phyloP scores from a whole-genome alignment of 2,888 invertebrate genomes.

The Pyrocoelia pectoralis region DNA sequence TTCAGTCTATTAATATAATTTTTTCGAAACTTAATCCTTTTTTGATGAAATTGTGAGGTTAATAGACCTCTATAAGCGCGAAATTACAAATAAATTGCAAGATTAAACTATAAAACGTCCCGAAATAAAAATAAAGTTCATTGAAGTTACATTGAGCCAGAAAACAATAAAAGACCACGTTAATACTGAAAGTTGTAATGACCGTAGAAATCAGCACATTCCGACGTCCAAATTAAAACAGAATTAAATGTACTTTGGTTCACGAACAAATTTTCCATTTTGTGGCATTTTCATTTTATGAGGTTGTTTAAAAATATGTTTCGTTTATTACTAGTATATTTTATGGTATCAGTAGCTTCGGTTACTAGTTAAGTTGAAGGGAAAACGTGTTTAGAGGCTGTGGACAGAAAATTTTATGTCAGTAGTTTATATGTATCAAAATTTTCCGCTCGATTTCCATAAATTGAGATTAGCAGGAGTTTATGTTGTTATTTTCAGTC shows the following conservation, averaged over 20 bases:
- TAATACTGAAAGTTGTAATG: slow-evolving; percentile 12
- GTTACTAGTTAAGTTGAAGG: too few relatives aligned
- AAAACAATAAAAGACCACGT: slow-evolving; percentile 14
- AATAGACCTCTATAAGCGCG: slow-evolving; percentile 14
- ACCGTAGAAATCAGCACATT: slow-evolving; percentile 14
- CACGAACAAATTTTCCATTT: background rate
- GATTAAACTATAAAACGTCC: slow-evolving; percentile 12
- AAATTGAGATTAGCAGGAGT: too few relatives aligned
- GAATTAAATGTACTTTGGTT: slow-evolving; percentile 3
- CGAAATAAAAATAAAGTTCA: slow-evolving; percentile 15
- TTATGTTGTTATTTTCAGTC: too few relatives aligned
- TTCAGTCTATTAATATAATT: slow-evolving; percentile 4
- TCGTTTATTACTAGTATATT: too few relatives aligned
- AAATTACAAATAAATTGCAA: slow-evolving; percentile 17
- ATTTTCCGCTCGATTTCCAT: too few relatives aligned
- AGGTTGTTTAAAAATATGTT: background rate
- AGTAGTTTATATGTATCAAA: too few relatives aligned
- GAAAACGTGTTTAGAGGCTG: too few relatives aligned
- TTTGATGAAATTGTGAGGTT: slow-evolving; percentile 11
- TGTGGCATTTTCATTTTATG: background rate
- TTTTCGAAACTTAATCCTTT: background rate
- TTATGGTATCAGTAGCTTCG: too few relatives aligned
- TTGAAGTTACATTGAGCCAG: slow-evolving; percentile 11
- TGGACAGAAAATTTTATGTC: too few relatives aligned
- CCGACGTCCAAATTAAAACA: slow-evolving; percentile 2